phyloP scores from a whole-genome alignment of 1,140 invertebrate species.

The Drosophila eugracilis region DNA sequence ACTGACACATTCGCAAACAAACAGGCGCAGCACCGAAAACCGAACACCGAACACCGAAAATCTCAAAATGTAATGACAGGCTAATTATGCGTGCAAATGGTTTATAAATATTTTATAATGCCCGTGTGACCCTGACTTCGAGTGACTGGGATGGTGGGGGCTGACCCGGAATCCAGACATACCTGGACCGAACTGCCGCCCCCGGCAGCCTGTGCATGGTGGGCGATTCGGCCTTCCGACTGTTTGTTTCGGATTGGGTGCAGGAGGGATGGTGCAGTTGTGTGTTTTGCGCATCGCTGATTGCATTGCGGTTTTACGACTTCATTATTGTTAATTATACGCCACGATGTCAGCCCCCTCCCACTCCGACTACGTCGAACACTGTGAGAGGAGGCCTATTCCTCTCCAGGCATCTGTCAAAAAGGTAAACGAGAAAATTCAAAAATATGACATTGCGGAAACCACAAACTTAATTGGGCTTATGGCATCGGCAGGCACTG shows the following conservation, averaged over 20 bases:
- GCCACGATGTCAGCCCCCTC: slow-evolving; percentile 51
- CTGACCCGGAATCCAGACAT: slow-evolving; percentile 16
- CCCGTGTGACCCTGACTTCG: slow-evolving; percentile 64
- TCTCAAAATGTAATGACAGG: slow-evolving; percentile 80
- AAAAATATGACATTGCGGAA: slow-evolving; percentile 39
- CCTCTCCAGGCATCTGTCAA: slow-evolving; percentile 51
- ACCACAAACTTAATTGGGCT: slow-evolving; percentile 41
- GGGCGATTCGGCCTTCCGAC: slow-evolving; percentile 63
- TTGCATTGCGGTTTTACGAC: slow-evolving; percentile 83
- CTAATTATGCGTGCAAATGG: slow-evolving; percentile 83
- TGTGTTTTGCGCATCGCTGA: slow-evolving; percentile 82
- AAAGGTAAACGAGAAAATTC: slow-evolving; percentile 37
- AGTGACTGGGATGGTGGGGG: slow-evolving; percentile 22
- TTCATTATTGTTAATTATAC: slow-evolving; percentile 83
- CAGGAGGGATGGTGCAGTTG: slow-evolving; percentile 31
- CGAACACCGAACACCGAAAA: slow-evolving; percentile 45
- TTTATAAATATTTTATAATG: slow-evolving; percentile 82
- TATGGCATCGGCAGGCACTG: slow-evolving; percentile 24
- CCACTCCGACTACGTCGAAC: background rate
- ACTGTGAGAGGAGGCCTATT: background rate
- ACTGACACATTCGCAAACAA: slow-evolving; percentile 18
- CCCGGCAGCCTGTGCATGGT: slow-evolving; percentile 10
- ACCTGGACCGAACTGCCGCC: background rate
- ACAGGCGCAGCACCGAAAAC: background rate
- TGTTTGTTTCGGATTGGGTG: slow-evolving; percentile 31